These are phyloP conservation scores for Rhagophthalmus giganteus DNA, from an alignment of 2,888 invertebrate species.

Conservation along the genomic window DNA sequence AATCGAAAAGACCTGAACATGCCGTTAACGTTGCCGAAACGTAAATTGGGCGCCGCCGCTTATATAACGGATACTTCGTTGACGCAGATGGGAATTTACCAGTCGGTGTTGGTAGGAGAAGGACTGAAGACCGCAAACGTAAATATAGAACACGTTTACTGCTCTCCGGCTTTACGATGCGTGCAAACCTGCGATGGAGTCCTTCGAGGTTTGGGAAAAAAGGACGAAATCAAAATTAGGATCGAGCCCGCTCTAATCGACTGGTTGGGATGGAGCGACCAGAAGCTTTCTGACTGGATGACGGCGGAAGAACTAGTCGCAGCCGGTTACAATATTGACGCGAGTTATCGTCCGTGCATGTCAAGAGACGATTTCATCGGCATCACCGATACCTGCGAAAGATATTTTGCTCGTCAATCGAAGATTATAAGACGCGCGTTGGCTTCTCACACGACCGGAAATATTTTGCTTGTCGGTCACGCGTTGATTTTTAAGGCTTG, in stretches of 20 bases:
- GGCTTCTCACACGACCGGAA: constrained; percentile 66
- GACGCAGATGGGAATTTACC: constrained; percentile 84
- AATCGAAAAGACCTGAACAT: constrained; percentile 87
- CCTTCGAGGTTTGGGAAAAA: constrained; percentile 51
- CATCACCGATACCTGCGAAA: constrained; percentile 64
- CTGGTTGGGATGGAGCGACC: constrained; percentile 88
- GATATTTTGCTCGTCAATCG: constrained; percentile 67
- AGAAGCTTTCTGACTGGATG: constrained; percentile 78
- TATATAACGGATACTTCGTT: constrained; percentile 87
- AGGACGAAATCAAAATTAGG: constrained; percentile 58
- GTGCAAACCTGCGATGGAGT: constrained; percentile 80
- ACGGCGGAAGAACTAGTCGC: constrained; percentile 69
- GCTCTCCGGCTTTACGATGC: constrained; percentile 88
- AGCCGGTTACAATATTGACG: constrained; percentile 76
- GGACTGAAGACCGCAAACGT: constrained; percentile 73
- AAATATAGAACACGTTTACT: constrained; percentile 74
- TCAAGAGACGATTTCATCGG: constrained; percentile 59
- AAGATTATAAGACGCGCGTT: constrained; percentile 62
- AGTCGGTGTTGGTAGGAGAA: constrained; percentile 83
- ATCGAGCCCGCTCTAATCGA: constrained; percentile 93
- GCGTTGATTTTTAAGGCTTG: constrained; percentile 87
- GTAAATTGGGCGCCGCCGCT: constrained; percentile 69
- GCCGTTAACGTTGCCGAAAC: constrained; percentile 76
- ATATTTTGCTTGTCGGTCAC: constrained; percentile 87
- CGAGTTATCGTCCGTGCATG: constrained; percentile 67